phyloP scores from a whole-genome alignment of 2,113 vertebrate species.

The Alectura lathami region DNA sequence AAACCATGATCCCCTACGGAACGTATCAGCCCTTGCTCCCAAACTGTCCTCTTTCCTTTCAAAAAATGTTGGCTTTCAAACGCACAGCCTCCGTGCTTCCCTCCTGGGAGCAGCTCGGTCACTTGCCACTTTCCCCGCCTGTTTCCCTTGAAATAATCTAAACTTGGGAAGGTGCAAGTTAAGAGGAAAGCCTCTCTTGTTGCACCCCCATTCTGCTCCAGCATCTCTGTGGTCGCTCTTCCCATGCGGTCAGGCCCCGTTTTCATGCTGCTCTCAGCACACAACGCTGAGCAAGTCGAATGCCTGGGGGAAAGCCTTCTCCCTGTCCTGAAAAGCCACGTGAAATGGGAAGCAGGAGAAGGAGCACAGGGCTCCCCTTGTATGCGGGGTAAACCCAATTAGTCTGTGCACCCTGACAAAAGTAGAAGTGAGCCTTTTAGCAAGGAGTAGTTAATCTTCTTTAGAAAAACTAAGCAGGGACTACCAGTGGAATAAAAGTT shows the following conservation, averaged over 20 bases:
- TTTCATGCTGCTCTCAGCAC: neutral
- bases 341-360: neutral
- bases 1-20: neutral
- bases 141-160: rapidly evolving
- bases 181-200: neutral
- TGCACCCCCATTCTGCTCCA: neutral
- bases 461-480: neutral
- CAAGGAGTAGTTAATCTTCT: conserved; percentile 19
- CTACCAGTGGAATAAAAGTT: neutral
- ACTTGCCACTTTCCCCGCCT: neutral
- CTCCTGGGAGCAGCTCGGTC: neutral
- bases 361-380: neutral
- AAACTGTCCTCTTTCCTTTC: neutral
- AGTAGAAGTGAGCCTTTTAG: neutral
- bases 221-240: rapidly evolving
- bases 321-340: neutral
- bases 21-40: neutral
- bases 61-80: rapidly evolving
- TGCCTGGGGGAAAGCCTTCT: rapidly evolving
- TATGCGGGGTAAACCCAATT: conserved; percentile 14
- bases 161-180: rapidly evolving
- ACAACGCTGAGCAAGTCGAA: neutral
- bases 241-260: rapidly evolving
- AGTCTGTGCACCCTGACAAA: neutral
- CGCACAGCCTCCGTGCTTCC: too few species aligned